Conservation (phyloP, 2,113 vertebrate species). For the Aix galericulata region DNA sequence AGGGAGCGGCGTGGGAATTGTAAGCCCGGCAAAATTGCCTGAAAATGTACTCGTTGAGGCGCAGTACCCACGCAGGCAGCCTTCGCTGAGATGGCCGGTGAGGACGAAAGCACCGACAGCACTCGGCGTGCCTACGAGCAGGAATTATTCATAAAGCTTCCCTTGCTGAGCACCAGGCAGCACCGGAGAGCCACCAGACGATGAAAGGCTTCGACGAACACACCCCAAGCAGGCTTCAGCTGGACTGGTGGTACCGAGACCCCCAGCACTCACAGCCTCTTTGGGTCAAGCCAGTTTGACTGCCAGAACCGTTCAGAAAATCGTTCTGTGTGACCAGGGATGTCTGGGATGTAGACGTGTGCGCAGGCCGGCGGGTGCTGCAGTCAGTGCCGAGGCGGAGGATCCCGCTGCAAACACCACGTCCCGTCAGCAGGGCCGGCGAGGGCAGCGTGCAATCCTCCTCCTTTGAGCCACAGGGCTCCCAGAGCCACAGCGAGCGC, state of each 20-base stretch:
- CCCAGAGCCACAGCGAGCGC: not conserved
- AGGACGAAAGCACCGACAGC: not conserved
- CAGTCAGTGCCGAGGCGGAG: fast-evolving
- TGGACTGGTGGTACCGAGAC: not conserved
- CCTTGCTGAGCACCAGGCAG: fast-evolving
- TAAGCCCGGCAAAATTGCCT: not conserved
- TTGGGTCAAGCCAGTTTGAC: not conserved
- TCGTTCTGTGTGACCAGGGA: fast-evolving
- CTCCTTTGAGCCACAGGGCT: not conserved
- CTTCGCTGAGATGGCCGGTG: fast-evolving
- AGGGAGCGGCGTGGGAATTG: not conserved
- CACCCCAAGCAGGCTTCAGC: not conserved
- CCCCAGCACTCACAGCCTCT: not conserved
- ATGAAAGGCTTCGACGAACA: not conserved
- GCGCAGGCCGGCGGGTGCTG: not conserved
- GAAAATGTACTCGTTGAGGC: not conserved
- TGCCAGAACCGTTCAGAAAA: not conserved
- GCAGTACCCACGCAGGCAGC: not conserved
- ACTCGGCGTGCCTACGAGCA: not conserved
- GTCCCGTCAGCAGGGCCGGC: fast-evolving
- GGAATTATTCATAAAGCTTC: not conserved
- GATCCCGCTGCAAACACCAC: not conserved
- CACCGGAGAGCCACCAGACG: not conserved
- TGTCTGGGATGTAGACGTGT: not conserved
- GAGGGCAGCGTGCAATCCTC: fast-evolving